phyloP scores from a whole-genome alignment of 2,113 vertebrate genomes.

The Ailurus styani region DNA sequence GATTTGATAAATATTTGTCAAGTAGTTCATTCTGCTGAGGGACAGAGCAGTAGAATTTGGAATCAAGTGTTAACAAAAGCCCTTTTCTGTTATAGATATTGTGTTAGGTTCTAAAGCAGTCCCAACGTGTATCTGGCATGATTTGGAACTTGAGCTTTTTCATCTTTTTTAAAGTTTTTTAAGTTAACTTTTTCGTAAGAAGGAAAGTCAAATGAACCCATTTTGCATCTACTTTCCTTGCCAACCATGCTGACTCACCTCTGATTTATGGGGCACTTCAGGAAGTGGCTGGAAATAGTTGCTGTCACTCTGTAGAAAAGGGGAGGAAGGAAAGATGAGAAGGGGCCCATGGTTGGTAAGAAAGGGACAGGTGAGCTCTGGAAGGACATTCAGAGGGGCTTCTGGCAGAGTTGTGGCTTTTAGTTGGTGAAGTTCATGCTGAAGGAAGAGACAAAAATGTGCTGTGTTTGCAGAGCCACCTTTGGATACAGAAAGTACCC shows the following conservation, averaged over 20 bases:
- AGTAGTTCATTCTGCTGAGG: fast-evolving
- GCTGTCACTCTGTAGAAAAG: not conserved
- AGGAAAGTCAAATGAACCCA: not conserved
- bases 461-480: not conserved
- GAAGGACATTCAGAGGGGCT: not conserved
- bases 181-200: not conserved
- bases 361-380: not conserved
- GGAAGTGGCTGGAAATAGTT: not conserved
- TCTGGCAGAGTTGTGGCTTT: not conserved
- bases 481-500: not conserved
- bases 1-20: not conserved
- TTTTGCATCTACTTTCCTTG: not conserved
- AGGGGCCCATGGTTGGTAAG: not conserved
- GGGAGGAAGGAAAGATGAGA: not conserved
- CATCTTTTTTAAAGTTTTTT: not conserved
- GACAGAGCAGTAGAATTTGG: not conserved
- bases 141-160: not conserved
- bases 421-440: not conserved
- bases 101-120: not conserved
- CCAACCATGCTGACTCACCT: not conserved
- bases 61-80: not conserved
- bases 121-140: fast-evolving
- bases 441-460: not conserved
- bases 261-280: not conserved
- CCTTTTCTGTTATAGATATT: not conserved